phyloP scores from a whole-genome alignment of 2,797 vertebrate species.

The Cryptoblepharus egeriae region DNA sequence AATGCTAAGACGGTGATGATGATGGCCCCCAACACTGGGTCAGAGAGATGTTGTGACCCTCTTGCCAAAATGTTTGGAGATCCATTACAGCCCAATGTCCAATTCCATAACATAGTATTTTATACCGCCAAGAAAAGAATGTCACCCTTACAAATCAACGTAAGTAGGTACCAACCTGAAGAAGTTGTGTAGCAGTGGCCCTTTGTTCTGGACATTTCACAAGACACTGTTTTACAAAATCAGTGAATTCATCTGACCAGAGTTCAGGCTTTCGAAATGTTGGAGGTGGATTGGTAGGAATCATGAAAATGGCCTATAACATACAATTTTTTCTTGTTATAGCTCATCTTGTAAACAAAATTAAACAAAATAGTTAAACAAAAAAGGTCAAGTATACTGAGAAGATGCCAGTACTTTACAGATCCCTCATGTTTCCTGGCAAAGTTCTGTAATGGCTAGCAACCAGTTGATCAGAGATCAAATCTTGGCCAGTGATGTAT shows the following conservation, averaged over 20 bases:
- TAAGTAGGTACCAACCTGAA: slow-evolving; percentile 80
- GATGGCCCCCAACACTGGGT: too few species aligned
- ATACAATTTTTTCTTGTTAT: background rate
- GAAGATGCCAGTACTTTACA: rapidly evolving
- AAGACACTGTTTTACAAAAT: slow-evolving; percentile 92
- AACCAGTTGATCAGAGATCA: background rate
- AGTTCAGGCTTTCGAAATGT: slow-evolving; percentile 87
- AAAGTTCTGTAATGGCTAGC: background rate
- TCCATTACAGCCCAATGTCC: too few species aligned
- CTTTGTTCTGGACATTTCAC: slow-evolving; percentile 92
- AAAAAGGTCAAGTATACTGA: background rate
- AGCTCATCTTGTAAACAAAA: background rate
- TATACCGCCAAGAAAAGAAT: too few species aligned
- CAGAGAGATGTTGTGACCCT: too few species aligned
- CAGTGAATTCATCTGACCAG: slow-evolving; percentile 85
- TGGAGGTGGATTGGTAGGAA: slow-evolving; percentile 93
- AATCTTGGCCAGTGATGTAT: background rate
- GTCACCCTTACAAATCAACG: background rate
- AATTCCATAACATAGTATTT: too few species aligned
- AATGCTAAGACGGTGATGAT: too few species aligned
- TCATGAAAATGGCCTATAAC: slow-evolving; percentile 96
- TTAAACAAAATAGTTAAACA: background rate
- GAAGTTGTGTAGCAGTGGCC: slow-evolving; percentile 90
- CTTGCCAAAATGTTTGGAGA: too few species aligned
- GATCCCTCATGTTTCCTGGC: background rate